A percentile compares a stretch with the other conserved stretches of the same genome.
phyloP scores from a whole-genome alignment of 2,113 vertebrate genomes.

The Spheniscus mendiculus region DNA sequence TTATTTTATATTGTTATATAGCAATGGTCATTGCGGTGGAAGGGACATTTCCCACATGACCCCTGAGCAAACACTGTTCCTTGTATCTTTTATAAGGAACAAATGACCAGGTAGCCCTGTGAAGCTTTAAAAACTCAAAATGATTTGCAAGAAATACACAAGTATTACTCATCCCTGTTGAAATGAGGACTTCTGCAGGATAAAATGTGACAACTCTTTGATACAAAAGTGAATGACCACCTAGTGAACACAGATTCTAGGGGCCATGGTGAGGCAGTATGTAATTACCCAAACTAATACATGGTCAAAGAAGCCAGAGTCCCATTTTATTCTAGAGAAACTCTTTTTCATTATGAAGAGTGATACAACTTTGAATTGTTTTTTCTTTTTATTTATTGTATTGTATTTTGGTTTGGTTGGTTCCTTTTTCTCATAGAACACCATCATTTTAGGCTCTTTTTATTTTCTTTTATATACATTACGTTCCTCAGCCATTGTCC shows the following conservation, averaged over 20 bases:
- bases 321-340: not conserved
- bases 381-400: not conserved
- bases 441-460: not conserved
- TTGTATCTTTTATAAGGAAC: not conserved
- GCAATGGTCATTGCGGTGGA: not conserved
- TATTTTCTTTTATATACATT: not conserved
- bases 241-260: not conserved
- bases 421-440: not conserved
- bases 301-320: not conserved
- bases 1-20: not conserved
- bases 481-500: not conserved
- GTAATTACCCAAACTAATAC: not conserved
- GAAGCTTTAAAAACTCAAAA: not conserved
- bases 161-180: not conserved
- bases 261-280: not conserved
- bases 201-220: fast-evolving
- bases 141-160: not conserved
- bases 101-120: not conserved
- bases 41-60: not conserved
- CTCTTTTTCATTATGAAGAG: not conserved
- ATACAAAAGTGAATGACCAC: not conserved
- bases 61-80: not conserved
- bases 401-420: not conserved
- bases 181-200: not conserved
- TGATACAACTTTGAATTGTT: fast-evolving